phyloP scores from a whole-genome alignment of 2,797 vertebrate species.

The Mus spretus region DNA sequence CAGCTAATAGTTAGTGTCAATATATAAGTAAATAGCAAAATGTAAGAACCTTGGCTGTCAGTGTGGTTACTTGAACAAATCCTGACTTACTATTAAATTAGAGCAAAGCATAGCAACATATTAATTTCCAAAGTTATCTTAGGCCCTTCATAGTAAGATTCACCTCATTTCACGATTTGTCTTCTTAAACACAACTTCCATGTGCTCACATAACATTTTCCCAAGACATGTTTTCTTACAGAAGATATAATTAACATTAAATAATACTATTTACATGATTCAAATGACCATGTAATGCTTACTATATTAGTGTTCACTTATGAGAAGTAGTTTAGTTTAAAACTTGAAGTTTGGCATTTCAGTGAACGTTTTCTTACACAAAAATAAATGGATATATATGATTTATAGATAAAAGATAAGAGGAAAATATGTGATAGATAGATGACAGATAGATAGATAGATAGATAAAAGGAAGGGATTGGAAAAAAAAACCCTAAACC shows the following conservation, averaged over 20 bases:
- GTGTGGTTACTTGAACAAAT: slow-evolving; percentile 38
- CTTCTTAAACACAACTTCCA: slow-evolving; percentile 58
- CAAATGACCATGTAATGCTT: slow-evolving; percentile 26
- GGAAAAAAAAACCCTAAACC: slow-evolving; percentile 51
- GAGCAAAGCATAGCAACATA: slow-evolving; percentile 27
- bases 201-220: slow-evolving; percentile 25
- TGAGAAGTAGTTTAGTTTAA: slow-evolving; percentile 70
- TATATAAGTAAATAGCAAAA: slow-evolving; percentile 33
- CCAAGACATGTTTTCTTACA: slow-evolving; percentile 8
- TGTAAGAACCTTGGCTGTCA: slow-evolving; percentile 31
- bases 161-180: slow-evolving; percentile 29
- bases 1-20: neutral
- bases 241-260: slow-evolving; percentile 45
- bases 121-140: slow-evolving; percentile 25
- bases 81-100: slow-evolving; percentile 14
- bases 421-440: slow-evolving; percentile 25
- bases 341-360: slow-evolving; percentile 78
- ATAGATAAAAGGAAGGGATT: slow-evolving; percentile 39
- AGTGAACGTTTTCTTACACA: slow-evolving; percentile 84
- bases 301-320: neutral
- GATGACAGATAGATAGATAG: slow-evolving; percentile 20
- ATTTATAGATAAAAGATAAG: neutral
- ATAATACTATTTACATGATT: slow-evolving; percentile 11
- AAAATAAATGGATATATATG: slow-evolving; percentile 71
- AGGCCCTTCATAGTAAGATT: slow-evolving; percentile 10